Evolutionary conservation across 2,888 invertebrate species (phyloP).

Genomic region (Epirrita christyi): DNA sequence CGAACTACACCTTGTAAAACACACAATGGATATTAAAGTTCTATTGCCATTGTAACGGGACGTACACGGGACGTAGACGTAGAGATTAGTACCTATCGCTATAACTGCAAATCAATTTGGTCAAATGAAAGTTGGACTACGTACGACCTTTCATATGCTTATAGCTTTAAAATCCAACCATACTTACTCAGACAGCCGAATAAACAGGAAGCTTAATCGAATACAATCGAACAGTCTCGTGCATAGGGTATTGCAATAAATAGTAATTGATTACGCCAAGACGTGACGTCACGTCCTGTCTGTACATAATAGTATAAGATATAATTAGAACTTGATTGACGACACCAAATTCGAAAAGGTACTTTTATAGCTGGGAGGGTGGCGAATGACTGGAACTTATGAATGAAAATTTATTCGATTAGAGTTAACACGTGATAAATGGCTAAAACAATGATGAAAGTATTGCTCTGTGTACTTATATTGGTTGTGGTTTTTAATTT

Average conservation of each 20-base stretch:
- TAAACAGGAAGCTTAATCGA: slow-evolving; percentile 47
- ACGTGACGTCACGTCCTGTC: slow-evolving; percentile 53
- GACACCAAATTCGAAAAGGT: slow-evolving; percentile 16
- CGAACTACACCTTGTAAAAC: too few species aligned
- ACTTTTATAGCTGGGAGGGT: slow-evolving; percentile 4
- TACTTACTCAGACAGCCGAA: slow-evolving; percentile 30
- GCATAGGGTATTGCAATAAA: slow-evolving; percentile 47
- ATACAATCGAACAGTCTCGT: slow-evolving; percentile 43
- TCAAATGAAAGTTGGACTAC: too few species aligned
- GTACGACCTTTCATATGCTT: too few species aligned
- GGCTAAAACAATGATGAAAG: too few species aligned
- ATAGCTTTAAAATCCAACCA: slow-evolving; percentile 28
- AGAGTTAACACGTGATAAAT: too few species aligned
- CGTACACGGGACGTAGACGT: not conserved
- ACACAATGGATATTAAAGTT: not conserved
- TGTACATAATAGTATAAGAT: slow-evolving; percentile 18
- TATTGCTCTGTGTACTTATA: too few species aligned
- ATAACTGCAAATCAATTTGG: too few species aligned
- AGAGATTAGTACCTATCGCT: too few species aligned
- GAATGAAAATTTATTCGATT: too few species aligned
- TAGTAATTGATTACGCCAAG: slow-evolving; percentile 52
- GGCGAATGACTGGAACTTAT: not conserved
- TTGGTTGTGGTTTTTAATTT: too few species aligned
- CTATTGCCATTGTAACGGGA: not conserved
- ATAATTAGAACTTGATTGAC: slow-evolving; percentile 26